Conservation (phyloP, 2,888 invertebrate species). For the Agrenia bidenticulata region DNA sequence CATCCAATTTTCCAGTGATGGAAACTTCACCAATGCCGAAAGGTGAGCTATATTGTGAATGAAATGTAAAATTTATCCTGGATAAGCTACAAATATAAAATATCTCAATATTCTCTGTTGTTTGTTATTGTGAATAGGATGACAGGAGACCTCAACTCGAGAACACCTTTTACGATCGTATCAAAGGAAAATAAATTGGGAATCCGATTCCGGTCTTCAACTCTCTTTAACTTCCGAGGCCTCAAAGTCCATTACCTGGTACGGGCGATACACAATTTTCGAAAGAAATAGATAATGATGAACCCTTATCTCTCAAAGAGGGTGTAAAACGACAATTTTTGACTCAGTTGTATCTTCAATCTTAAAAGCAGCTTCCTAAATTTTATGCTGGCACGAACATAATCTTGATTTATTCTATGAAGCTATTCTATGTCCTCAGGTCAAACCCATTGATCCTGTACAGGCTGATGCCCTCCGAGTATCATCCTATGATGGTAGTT, state of each 20-base stretch:
- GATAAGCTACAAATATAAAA: too few species aligned
- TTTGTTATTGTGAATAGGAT: conserved; percentile 32
- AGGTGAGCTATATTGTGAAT: conserved; percentile 33
- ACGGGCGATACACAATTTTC: conserved; percentile 2
- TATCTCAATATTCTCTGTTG: neutral
- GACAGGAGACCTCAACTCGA: conserved; percentile 50
- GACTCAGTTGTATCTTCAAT: too few species aligned
- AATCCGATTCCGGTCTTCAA: conserved; percentile 51
- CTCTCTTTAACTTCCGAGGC: conserved; percentile 52
- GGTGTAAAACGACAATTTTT: too few species aligned
- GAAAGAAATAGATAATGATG: too few species aligned
- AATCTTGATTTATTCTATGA: too few species aligned
- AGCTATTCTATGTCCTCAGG: too few species aligned
- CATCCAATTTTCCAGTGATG: conserved; percentile 49
- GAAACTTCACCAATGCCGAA: conserved; percentile 50
- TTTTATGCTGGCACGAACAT: too few species aligned
- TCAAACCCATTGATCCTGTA: conserved; percentile 35
- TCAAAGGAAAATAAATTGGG: conserved; percentile 50
- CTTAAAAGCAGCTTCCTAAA: too few species aligned
- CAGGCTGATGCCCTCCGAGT: conserved; percentile 28
- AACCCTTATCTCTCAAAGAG: too few species aligned
- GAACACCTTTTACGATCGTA: conserved; percentile 49
- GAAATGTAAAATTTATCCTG: neutral
- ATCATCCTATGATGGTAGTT: conserved; percentile 33
- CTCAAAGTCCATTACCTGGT: conserved; percentile 52